Percentiles rank a stretch among this genome's conserved stretches.
These are phyloP conservation scores for Albula glossodonta DNA, from an alignment of 2,113 vertebrate species.

Conservation along the genomic window DNA sequence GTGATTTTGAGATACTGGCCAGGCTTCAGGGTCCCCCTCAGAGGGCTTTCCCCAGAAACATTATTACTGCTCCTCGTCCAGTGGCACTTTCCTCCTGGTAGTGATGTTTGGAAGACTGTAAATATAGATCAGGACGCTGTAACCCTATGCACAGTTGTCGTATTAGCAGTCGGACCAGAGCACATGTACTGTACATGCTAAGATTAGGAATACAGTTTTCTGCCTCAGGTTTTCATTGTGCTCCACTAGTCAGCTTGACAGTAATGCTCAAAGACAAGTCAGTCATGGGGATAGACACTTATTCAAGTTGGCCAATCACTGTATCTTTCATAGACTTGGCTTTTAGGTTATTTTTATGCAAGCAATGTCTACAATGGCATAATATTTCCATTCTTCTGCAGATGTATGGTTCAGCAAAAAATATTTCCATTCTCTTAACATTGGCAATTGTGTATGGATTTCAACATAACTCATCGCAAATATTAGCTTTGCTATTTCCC, in stretches of 20 bases:
- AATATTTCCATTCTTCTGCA: background rate
- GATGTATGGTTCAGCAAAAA: background rate
- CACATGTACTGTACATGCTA: conserved; percentile 1
- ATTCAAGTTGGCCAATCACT: background rate
- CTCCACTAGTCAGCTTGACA: conserved; percentile 21
- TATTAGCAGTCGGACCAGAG: background rate
- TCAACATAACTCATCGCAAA: background rate
- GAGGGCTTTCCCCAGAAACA: background rate
- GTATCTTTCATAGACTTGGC: background rate
- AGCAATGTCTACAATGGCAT: background rate
- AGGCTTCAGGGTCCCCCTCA: background rate
- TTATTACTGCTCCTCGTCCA: background rate
- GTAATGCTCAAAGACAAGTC: conserved; percentile 43
- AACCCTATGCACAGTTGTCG: background rate
- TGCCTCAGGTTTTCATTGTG: conserved; percentile 21
- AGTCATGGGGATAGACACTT: conserved; percentile 3
- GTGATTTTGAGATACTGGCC: background rate
- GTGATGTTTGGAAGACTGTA: background rate
- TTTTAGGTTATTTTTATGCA: background rate
- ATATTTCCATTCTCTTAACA: background rate
- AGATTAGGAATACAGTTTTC: conserved; percentile 9
- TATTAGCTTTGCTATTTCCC: background rate
- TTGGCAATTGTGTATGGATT: background rate
- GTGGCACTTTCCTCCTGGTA: background rate
- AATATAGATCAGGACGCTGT: background rate